A percentile compares a stretch with the other conserved stretches of the same genome.
Evolutionary conservation across 2,113 vertebrate genomes (phyloP).

Genomic region (Lamprologus sp.): DNA sequence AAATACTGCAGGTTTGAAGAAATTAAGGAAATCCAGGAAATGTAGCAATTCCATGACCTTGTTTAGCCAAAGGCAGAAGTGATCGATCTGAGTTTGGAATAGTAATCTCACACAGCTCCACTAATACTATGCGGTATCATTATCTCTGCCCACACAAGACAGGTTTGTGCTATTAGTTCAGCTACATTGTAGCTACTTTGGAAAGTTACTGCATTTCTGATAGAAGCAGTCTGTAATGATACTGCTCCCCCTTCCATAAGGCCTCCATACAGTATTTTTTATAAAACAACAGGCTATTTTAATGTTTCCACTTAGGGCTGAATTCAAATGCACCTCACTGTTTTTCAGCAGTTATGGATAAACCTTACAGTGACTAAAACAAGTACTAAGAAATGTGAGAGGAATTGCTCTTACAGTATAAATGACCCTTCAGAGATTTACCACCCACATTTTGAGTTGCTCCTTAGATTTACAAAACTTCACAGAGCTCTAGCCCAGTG

Average conservation of each 20-base stretch:
- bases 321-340: neutral
- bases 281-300: neutral
- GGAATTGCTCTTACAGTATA: neutral
- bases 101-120: neutral
- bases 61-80: neutral
- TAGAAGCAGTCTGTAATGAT: neutral
- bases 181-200: neutral
- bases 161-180: conserved; percentile 5
- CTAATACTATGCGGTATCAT: neutral
- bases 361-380: neutral
- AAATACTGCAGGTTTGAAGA: neutral
- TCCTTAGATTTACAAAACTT: neutral
- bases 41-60: neutral
- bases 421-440: neutral
- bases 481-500: neutral
- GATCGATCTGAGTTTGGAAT: conserved; percentile 16
- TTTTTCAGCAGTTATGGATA: neutral
- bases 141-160: neutral
- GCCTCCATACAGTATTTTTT: neutral
- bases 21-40: neutral
- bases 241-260: neutral
- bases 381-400: neutral
- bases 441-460: neutral
- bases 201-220: neutral
- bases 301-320: neutral